Conservation (phyloP, 2,113 vertebrate genomes). For the Nettapus auritus region DNA sequence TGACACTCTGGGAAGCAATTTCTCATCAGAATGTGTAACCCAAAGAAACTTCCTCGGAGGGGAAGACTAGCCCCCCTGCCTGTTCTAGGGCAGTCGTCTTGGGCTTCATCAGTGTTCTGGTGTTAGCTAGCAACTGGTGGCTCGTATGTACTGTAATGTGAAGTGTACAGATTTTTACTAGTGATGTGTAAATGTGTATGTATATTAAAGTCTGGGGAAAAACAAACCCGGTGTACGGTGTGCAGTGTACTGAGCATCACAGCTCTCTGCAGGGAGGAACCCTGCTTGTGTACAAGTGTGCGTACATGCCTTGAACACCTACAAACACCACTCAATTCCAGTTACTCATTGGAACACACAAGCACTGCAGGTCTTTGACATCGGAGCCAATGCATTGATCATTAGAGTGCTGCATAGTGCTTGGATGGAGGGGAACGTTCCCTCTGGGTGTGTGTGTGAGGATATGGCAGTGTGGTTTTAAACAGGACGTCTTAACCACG, state of each 20-base stretch:
- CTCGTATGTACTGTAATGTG: slow-evolving; percentile 81
- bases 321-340: background rate
- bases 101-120: slow-evolving; percentile 75
- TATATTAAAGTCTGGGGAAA: slow-evolving; percentile 77
- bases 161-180: slow-evolving; percentile 81
- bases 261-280: background rate
- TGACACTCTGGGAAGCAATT: background rate
- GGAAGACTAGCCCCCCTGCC: slow-evolving; percentile 72
- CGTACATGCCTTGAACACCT: background rate
- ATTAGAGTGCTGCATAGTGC: background rate
- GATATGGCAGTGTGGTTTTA: background rate
- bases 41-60: slow-evolving; percentile 72
- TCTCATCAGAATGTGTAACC: slow-evolving; percentile 41
- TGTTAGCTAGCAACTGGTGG: slow-evolving; percentile 79
- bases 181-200: slow-evolving; percentile 78
- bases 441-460: background rate
- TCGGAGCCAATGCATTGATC: background rate
- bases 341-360: fast-evolving
- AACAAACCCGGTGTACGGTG: slow-evolving; percentile 43
- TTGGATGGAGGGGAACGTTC: background rate
- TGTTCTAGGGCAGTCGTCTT: slow-evolving; percentile 80
- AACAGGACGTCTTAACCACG: background rate
- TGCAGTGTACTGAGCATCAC: background rate
- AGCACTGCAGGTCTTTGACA: background rate
- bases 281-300: background rate